Evolutionary conservation across 2,888 invertebrate genomes (phyloP).

Genomic region (Agrilus biguttatus): DNA sequence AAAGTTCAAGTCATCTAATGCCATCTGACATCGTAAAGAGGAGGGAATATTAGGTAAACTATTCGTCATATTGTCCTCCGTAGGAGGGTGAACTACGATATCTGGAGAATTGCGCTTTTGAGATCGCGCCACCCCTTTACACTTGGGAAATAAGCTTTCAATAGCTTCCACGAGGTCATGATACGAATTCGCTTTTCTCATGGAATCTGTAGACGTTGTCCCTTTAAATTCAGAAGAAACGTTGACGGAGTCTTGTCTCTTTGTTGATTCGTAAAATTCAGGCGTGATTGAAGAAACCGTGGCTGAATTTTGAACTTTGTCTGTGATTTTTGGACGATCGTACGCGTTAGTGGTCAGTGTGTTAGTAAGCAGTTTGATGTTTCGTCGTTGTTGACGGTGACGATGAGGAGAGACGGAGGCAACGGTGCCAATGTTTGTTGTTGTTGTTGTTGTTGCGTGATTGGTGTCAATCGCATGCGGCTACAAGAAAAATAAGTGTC

Average conservation of each 20-base stretch:
- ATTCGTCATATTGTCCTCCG: slow-evolving; percentile 18
- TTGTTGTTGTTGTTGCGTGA: slow-evolving; percentile 6
- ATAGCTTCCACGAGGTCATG: slow-evolving; percentile 27
- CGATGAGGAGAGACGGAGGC: slow-evolving; percentile 7
- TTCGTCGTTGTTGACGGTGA: slow-evolving; percentile 4
- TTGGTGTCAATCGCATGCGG: slow-evolving; percentile 24
- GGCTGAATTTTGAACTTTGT: background rate
- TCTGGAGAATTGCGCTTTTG: slow-evolving; percentile 13
- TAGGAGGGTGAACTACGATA: slow-evolving; percentile 22
- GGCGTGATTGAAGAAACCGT: too few relatives aligned
- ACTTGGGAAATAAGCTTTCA: slow-evolving; percentile 22
- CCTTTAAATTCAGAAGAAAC: too few relatives aligned
- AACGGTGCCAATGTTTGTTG: slow-evolving; percentile 23
- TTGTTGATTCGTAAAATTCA: too few relatives aligned
- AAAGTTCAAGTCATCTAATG: slow-evolving; percentile 19
- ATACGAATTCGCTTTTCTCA: slow-evolving; percentile 24
- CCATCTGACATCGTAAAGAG: slow-evolving; percentile 2
- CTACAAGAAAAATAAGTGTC: slow-evolving; percentile 26
- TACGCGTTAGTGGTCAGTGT: background rate
- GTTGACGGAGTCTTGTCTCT: too few relatives aligned
- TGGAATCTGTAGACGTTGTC: background rate
- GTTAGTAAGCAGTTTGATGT: background rate
- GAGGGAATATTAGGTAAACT: slow-evolving; percentile 26
- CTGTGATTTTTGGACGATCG: slow-evolving; percentile 9
- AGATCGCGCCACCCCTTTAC: slow-evolving; percentile 6